Base-by-base conservation (phyloP, 2,113 vertebrate genomes). In the Hippocampus mohnikei region DNA sequence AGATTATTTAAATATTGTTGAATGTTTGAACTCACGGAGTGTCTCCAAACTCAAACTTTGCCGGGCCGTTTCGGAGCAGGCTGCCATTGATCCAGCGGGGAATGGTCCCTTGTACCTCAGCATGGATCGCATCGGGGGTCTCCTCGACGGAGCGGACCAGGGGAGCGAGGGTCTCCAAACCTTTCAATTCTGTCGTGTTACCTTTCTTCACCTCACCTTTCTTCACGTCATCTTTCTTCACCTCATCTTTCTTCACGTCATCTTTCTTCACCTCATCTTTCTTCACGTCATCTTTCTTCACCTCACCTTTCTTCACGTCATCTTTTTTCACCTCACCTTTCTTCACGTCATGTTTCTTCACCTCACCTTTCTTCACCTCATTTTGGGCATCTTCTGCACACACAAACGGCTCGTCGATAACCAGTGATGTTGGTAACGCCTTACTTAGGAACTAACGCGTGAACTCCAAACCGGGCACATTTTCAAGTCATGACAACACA, bases 41-140 rank as follows among this genome's bases (percentile, higher is more conserved):
- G 61, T 94, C 85, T 25, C 96, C 96, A 87, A 98, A 98, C 70
- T 98, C 95, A 41, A 96, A 99, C 84, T 94, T 98, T 37, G 95
- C 96, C 0, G 96, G 96, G 16, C 97, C 96, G 1, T 94, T 96
- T 52, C 95, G 93, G 62, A 98, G 91, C 0, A 98, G 79, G 42
- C 69, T 94, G 29, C 96, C 97, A 29, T 76, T 76, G 70, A 99
- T 92, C 96, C 96, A 98, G 46, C 86, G 29, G 2, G 96, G 96
- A 75, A 98, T 91, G 1, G 74, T 83, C 12, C 96, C 96, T 69
- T 73, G 88, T 15, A 96, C 78, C 18, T 18, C 74, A 2, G 94
- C 92, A 13, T 84, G 59, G 53, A 96, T 85, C 2, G 88, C 87
- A 20, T 92, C 86, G 0, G 88, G 92, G 0, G 89, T 96, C 84